Conservation (phyloP, 2,888 invertebrate species). For the Lasioglossum vierecki region DNA sequence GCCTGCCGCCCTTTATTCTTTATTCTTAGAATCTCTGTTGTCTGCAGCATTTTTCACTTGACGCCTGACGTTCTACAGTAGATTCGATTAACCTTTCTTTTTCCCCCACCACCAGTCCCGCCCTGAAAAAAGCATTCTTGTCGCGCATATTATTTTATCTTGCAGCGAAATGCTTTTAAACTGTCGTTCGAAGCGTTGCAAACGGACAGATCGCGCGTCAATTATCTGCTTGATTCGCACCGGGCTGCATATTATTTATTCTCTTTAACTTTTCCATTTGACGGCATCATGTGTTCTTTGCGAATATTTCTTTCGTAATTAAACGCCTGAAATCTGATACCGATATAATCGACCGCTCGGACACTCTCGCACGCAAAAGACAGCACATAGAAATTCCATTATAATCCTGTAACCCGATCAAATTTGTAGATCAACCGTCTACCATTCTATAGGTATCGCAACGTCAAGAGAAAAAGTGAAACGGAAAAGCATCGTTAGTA, state of each 20-base stretch:
- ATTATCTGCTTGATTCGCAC: constrained; percentile 29
- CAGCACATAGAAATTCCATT: constrained; percentile 53
- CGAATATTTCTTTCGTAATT: constrained; percentile 52
- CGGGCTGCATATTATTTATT: constrained; percentile 35
- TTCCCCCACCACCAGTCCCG: neutral
- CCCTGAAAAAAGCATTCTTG: constrained; percentile 23
- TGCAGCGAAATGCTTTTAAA: constrained; percentile 67
- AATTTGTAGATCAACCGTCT: constrained; percentile 33
- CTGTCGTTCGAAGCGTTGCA: constrained; percentile 55
- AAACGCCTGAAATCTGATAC: constrained; percentile 43
- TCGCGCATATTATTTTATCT: constrained; percentile 51
- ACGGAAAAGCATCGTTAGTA: neutral
- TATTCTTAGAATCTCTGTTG: constrained; percentile 28
- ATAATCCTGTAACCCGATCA: constrained; percentile 55
- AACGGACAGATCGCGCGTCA: constrained; percentile 44
- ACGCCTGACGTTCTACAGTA: constrained; percentile 24
- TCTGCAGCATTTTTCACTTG: constrained; percentile 5
- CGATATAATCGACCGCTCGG: constrained; percentile 53
- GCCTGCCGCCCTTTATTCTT: constrained; percentile 14
- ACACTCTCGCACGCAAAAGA: constrained; percentile 25
- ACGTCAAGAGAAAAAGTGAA: constrained; percentile 38
- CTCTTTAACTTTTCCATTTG: constrained; percentile 29
- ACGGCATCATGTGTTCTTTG: constrained; percentile 26
- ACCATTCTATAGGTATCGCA: neutral
- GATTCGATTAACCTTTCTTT: constrained; percentile 27